Evolutionary conservation across 2,113 vertebrate genomes (phyloP).

Genomic region (Melanerpes formicivorus): DNA sequence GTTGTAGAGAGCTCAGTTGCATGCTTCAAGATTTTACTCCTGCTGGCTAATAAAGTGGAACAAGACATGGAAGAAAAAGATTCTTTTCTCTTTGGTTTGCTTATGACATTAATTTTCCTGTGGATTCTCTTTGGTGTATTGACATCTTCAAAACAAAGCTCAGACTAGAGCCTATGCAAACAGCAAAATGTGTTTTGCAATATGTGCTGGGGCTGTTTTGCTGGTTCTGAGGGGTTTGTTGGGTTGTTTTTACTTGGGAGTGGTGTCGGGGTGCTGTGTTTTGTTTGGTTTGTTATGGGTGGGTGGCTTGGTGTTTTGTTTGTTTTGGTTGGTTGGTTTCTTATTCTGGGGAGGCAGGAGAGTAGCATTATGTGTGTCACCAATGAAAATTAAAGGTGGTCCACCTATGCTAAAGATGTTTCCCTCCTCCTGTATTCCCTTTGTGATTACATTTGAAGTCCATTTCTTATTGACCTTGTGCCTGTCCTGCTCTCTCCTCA

Average conservation of each 20-base stretch:
- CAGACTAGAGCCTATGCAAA: neutral
- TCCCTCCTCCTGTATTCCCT: neutral
- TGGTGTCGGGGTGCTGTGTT: no score
- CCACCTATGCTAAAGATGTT: neutral
- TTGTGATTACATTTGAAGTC: neutral
- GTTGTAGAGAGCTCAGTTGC: neutral
- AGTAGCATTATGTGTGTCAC: neutral
- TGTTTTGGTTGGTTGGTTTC: neutral
- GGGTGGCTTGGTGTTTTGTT: neutral
- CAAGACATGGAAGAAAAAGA: constrained; percentile 34
- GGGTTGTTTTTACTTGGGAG: neutral
- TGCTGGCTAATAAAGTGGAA: constrained; percentile 52
- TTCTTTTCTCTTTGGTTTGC: constrained; percentile 40
- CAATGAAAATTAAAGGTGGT: neutral
- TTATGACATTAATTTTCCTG: constrained; percentile 23
- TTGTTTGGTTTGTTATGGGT: neutral
- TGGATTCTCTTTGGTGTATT: neutral
- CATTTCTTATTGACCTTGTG: neutral
- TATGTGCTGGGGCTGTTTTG: neutral
- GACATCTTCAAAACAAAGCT: constrained; percentile 11
- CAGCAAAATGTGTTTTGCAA: neutral
- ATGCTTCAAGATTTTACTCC: neutral
- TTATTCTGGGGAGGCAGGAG: neutral
- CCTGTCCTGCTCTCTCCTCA: neutral
- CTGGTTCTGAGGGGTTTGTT: neutral